Conservation (phyloP, 2,888 invertebrate species). For the Hydriomena furcata region DNA sequence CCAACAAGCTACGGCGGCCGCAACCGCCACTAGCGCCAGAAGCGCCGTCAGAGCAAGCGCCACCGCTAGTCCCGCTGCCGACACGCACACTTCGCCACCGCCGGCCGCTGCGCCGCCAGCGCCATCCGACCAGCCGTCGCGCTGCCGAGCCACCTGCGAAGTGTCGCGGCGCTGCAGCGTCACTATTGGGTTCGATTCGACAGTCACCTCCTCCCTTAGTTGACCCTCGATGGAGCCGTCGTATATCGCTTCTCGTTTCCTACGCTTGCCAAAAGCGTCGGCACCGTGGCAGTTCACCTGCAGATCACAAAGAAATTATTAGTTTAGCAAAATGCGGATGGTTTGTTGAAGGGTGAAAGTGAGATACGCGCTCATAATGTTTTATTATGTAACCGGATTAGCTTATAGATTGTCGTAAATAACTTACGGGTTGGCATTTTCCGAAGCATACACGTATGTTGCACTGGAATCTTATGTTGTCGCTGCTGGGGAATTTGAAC, state of each 20-base stretch:
- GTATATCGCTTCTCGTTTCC: conserved; percentile 84
- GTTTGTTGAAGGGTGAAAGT: not conserved
- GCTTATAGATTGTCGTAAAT: not conserved
- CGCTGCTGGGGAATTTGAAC: conserved; percentile 97
- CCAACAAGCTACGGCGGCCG: conserved; percentile 97
- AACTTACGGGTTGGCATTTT: conserved; percentile 94
- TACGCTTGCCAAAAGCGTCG: conserved; percentile 94
- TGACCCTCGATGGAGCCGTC: conserved; percentile 87
- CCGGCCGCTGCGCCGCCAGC: conserved; percentile 82
- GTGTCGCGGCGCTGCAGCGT: conserved; percentile 94
- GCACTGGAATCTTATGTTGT: conserved; percentile 97
- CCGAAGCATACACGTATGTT: conserved; percentile 97
- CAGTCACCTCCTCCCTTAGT: conserved; percentile 95
- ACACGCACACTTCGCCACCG: conserved; percentile 94
- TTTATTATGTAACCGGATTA: no score
- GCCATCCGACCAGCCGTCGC: conserved; percentile 88
- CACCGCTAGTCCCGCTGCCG: conserved; percentile 96
- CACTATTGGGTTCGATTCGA: conserved; percentile 95
- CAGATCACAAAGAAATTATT: not conserved
- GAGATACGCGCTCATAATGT: no score
- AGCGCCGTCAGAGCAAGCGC: conserved; percentile 96
- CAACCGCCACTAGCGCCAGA: conserved; percentile 95
- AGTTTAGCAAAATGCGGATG: not conserved
- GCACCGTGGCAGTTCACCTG: conserved; percentile 95
- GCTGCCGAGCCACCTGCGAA: conserved; percentile 88